Evolutionary conservation across 1,140 invertebrate genomes (phyloP).

Genomic region (Babylonia areolata): DNA sequence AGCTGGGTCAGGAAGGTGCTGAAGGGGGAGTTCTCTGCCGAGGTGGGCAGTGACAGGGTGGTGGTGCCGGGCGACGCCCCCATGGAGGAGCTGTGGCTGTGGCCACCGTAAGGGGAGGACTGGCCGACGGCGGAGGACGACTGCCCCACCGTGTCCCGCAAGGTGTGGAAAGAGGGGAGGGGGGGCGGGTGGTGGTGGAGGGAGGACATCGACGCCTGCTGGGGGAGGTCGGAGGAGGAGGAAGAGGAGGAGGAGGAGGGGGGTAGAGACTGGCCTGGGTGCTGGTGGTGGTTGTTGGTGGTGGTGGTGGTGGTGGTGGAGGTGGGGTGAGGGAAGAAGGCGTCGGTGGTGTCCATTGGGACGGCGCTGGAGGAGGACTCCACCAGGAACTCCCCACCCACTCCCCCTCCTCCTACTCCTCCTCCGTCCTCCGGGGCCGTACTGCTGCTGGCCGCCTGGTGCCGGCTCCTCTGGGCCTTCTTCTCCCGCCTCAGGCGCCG

Average conservation of each 20-base stretch:
- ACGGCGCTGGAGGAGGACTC: neutral
- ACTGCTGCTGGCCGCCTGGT: slow-evolving; percentile 3
- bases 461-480: slow-evolving; percentile 12
- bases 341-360: neutral
- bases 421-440: neutral
- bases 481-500: slow-evolving; percentile 31
- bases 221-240: too few relatives aligned
- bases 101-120: neutral
- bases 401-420: too few relatives aligned
- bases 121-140: neutral
- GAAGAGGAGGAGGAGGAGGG: neutral
- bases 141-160: neutral
- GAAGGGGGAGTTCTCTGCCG: neutral
- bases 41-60: neutral
- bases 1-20: slow-evolving; percentile 17
- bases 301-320: neutral
- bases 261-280: neutral
- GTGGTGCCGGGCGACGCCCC: too few relatives aligned
- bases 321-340: neutral
- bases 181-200: neutral
- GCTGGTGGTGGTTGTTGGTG: too few relatives aligned
- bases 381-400: neutral
- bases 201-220: neutral
- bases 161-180: slow-evolving; percentile 22
- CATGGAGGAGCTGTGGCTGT: too few relatives aligned